A percentile compares a stretch with the other conserved stretches of the same genome.
Conservation (phyloP, 2,888 invertebrate species). For the Drosophila eohydei region DNA sequence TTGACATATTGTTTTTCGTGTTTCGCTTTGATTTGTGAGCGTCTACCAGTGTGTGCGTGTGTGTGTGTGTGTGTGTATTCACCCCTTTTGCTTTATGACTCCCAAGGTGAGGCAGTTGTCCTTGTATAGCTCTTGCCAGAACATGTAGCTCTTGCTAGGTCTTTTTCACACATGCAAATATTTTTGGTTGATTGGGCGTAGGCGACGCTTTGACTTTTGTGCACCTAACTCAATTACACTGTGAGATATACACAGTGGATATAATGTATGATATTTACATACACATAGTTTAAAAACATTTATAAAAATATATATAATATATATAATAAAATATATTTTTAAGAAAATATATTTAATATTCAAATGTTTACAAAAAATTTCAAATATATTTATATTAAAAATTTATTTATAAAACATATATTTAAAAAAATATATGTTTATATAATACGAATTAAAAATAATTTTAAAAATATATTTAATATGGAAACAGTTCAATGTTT, state of each 20-base stretch:
- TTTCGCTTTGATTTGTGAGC: slow-evolving; percentile 76
- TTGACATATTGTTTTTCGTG: slow-evolving; percentile 82
- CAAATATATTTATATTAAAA: too few species aligned
- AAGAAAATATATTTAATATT: too few species aligned
- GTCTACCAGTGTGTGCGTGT: background rate
- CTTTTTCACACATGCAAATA: slow-evolving; percentile 54
- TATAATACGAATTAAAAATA: background rate
- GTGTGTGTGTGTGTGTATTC: slow-evolving; percentile 7
- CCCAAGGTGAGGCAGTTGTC: background rate
- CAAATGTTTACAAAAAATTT: too few species aligned
- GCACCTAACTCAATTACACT: slow-evolving; percentile 29
- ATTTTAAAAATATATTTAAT: too few species aligned
- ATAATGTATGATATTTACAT: too few species aligned
- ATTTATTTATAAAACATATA: too few species aligned
- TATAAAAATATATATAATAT: too few species aligned
- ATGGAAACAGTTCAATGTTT: too few species aligned
- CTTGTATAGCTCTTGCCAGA: background rate
- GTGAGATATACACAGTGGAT: background rate
- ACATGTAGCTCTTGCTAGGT: background rate
- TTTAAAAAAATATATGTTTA: background rate
- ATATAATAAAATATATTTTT: too few species aligned
- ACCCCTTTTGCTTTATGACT: slow-evolving; percentile 42
- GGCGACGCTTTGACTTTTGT: slow-evolving; percentile 43
- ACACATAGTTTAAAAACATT: too few species aligned
- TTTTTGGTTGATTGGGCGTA: slow-evolving; percentile 15